phyloP scores from a whole-genome alignment of 2,113 vertebrate species.

The Mirounga angustirostris region DNA sequence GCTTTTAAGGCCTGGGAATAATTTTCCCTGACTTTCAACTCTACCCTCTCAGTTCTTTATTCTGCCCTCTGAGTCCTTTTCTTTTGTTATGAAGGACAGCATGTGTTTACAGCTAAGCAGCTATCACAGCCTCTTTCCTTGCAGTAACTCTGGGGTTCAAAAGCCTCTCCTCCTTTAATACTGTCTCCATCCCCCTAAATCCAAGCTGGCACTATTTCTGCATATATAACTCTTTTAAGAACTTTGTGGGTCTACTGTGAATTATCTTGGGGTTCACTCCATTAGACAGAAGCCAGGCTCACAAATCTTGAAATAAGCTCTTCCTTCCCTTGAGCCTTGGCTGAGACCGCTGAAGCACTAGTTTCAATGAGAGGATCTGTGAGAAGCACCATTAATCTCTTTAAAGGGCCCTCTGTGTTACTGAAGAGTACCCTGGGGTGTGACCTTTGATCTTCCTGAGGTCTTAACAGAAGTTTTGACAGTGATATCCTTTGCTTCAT shows the following conservation, averaged over 20 bases:
- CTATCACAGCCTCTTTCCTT: neutral
- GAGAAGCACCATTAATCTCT: neutral
- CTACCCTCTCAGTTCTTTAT: neutral
- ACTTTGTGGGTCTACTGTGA: neutral
- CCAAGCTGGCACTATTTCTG: neutral
- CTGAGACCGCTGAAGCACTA: neutral
- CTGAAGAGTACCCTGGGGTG: neutral
- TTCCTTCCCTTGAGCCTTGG: neutral
- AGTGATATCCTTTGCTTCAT: neutral
- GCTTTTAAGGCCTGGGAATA: neutral
- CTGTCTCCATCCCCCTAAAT: neutral
- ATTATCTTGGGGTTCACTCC: neutral
- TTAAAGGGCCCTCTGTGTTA: neutral
- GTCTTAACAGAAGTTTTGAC: constrained; percentile 4
- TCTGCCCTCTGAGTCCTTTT: neutral
- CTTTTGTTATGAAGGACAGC: neutral
- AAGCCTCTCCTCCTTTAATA: neutral
- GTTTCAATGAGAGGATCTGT: neutral
- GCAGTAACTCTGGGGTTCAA: neutral
- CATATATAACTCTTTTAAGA: neutral
- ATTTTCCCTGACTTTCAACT: neutral
- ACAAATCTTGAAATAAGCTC: constrained; percentile 10
- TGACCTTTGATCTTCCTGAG: constrained; percentile 18
- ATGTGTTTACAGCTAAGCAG: neutral
- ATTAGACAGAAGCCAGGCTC: neutral